Percentiles rank a stretch among this genome's conserved stretches.
Evolutionary conservation across 2,888 invertebrate species (phyloP).

Genomic region (Coelinius sp.): DNA sequence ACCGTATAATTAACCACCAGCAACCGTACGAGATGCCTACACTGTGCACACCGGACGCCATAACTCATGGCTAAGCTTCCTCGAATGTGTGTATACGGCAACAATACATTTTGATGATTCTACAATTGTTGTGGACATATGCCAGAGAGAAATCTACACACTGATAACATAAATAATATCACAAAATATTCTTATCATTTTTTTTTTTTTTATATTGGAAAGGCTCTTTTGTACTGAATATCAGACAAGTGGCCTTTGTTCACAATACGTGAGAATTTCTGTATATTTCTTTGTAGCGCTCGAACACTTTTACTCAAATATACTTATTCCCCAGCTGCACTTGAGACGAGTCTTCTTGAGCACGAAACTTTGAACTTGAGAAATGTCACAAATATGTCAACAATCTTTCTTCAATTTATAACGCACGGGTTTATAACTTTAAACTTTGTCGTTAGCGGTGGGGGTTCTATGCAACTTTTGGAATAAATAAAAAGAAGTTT

Average conservation of each 20-base stretch:
- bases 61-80: constrained; percentile 65
- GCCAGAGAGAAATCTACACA: constrained; percentile 5
- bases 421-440: not conserved
- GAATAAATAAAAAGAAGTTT: no score
- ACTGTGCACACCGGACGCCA: constrained; percentile 47
- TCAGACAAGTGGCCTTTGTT: constrained; percentile 3
- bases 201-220: no score
- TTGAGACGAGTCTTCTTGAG: constrained; percentile 18
- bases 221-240: not conserved
- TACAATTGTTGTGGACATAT: constrained; percentile 24
- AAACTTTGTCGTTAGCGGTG: no score
- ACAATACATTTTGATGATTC: constrained; percentile 23
- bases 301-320: constrained; percentile 1
- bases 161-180: not conserved
- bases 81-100: constrained; percentile 49
- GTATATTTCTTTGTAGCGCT: not conserved
- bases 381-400: constrained; percentile 12
- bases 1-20: constrained; percentile 68
- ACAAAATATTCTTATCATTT: not conserved
- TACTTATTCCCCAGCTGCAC: not conserved
- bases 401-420: constrained; percentile 12
- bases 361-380: constrained; percentile 16
- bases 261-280: constrained; percentile 2
- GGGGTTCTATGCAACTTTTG: no score
- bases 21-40: constrained; percentile 57